Base-by-base conservation (phyloP, 2,888 invertebrate species). In the Diadegma fenestrale region DNA sequence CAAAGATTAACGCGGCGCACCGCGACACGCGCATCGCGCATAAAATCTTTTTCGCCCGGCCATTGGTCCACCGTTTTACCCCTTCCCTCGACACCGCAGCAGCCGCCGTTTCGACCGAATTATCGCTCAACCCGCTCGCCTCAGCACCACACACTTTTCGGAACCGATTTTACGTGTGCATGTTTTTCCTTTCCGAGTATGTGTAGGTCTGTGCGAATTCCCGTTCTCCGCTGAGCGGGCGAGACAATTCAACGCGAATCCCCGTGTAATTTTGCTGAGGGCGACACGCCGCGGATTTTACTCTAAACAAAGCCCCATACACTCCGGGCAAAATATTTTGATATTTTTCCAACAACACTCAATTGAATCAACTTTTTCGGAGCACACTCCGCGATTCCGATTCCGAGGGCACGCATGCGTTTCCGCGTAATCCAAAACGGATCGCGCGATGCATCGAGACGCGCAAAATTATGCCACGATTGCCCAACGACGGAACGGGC, bases 21-120 rank as follows among this genome's bases (percentile, higher is more conserved):
- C 92, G 92, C 92, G 92, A 91, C 92, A 91, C 90, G 92, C 93
- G 92, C 92, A 91, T 90, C 90, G 91, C 92, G 91, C 91, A 91
- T 90, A 87, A 90, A 87, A 89, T 84, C 88, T 87, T 87, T 88
- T 87, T 87, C 84, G 87, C 82, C 61, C 77, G 78, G 76, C 83
- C 86, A 88, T 89, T 88, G 87, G 88, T 87, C 82, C 71, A 83
- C 82, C 75, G 63, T 79, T 76, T 82, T 85, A 61, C 58, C 45
- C 85, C 75, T 79, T 51, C 76, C 19, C 22, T 58, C 33, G n/a
- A 22, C 10, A 5, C 71, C 54, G n/a, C 69, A 19, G 37, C 82
- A 41, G 76, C 66, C 43, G 66, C 54, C 76, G 76, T 76, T 76
- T 76, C 76, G 76, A 76, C 76, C 76, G 76, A 76, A 76, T 66